Evolutionary conservation across 2,888 invertebrate genomes (phyloP).

Genomic region (Diplazon laetatorius): DNA sequence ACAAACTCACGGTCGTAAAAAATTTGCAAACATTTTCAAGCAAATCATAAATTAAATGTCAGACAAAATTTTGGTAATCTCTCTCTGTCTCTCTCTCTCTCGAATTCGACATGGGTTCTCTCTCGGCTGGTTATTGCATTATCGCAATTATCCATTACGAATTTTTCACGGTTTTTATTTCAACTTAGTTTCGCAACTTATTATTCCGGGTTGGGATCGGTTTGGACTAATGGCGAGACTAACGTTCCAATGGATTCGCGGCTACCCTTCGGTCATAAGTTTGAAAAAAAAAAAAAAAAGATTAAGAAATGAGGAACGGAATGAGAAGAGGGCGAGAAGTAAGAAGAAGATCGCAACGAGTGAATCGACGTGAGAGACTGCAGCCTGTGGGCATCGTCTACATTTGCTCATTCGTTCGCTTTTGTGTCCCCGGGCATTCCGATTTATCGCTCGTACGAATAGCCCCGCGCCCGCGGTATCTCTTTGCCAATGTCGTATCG

Average conservation of each 20-base stretch:
- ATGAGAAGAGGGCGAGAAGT: conserved; percentile 3
- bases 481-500: conserved; percentile 64
- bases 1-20: conserved; percentile 46
- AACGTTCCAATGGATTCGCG: conserved; percentile 48
- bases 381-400: conserved; percentile 49
- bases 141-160: too few relatives aligned
- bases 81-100: too few relatives aligned
- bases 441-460: conserved; percentile 67
- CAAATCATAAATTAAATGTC: conserved; percentile 43
- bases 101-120: too few relatives aligned
- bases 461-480: conserved; percentile 66
- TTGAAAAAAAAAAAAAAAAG: conserved; percentile 17
- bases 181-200: too few relatives aligned
- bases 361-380: conserved; percentile 53
- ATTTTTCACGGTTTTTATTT: conserved; percentile 7
- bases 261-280: conserved; percentile 41
- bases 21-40: conserved; percentile 50
- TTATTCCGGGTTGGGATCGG: neutral
- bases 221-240: neutral
- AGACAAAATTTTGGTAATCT: conserved; percentile 23
- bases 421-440: conserved; percentile 67
- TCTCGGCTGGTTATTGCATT: too few relatives aligned
- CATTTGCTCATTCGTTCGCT: conserved; percentile 56
- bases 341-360: conserved; percentile 24
- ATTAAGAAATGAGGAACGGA: too few relatives aligned